Conservation (phyloP, 2,888 invertebrate genomes). For the Vandiemenella viatica region DNA sequence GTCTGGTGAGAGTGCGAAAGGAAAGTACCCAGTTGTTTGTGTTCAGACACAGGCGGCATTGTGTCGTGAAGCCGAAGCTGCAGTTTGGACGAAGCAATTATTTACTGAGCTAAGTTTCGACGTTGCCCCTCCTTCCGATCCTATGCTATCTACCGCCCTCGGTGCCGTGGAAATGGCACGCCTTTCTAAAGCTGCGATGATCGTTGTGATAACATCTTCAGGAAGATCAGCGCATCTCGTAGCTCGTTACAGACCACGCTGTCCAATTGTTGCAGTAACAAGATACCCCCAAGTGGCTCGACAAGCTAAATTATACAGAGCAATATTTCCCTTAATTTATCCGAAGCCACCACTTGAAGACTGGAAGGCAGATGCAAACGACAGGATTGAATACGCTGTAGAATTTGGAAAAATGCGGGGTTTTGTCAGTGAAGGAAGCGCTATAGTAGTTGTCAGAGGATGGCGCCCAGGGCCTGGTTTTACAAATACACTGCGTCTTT, state of each 20-base stretch:
- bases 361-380: neutral
- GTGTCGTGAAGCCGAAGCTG: neutral
- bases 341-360: neutral
- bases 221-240: conserved; percentile 76
- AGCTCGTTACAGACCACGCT: conserved; percentile 84
- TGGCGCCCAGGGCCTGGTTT: neutral
- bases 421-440: neutral
- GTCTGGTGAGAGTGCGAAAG: neutral
- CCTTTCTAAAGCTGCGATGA: conserved; percentile 76
- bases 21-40: neutral
- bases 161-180: conserved; percentile 88
- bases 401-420: neutral
- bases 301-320: conserved; percentile 84
- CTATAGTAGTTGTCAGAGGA: neutral
- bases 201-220: conserved; percentile 72
- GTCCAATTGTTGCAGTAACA: conserved; percentile 87
- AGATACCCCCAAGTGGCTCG: conserved; percentile 69
- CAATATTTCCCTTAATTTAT: conserved; percentile 76
- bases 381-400: neutral
- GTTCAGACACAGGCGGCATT: neutral
- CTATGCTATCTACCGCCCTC: conserved; percentile 81
- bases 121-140: conserved; percentile 58
- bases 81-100: neutral
- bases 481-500: neutral
- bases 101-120: conserved; percentile 21